These are phyloP conservation scores for Percopsis omiscomaycus DNA, from an alignment of 2,797 vertebrate species.

Conservation along the genomic window DNA sequence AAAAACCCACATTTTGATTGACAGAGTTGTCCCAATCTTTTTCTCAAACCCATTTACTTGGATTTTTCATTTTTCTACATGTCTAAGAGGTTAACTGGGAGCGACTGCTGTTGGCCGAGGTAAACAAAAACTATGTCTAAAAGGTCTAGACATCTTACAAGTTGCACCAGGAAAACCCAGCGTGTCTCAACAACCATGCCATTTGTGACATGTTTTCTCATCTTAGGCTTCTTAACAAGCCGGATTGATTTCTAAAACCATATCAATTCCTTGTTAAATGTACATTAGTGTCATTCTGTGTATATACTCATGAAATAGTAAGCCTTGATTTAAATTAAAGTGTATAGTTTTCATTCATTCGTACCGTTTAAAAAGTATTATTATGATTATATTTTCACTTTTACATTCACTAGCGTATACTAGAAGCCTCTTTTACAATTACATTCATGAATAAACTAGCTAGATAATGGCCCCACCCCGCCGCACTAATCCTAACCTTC, in stretches of 20 bases:
- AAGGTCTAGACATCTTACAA: conserved; percentile 29
- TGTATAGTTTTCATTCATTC: conserved; percentile 32
- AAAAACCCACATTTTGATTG: conserved; percentile 28
- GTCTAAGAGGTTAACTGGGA: neutral
- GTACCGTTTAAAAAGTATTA: neutral
- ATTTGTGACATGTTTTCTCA: conserved; percentile 35
- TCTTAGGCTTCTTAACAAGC: conserved; percentile 38
- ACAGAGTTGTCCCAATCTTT: conserved; percentile 24
- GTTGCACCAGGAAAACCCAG: neutral
- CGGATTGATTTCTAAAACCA: conserved; percentile 41
- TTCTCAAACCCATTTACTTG: conserved; percentile 16
- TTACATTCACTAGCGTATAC: too few species aligned
- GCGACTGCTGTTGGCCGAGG: conserved; percentile 7
- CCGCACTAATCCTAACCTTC: conserved; percentile 5
- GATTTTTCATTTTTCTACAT: conserved; percentile 17
- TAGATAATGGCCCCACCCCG: too few species aligned
- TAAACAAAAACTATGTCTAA: conserved; percentile 17
- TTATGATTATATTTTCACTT: too few species aligned
- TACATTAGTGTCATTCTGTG: conserved; percentile 59
- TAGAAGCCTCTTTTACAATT: neutral
- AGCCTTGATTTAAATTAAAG: conserved; percentile 43
- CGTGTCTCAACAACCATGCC: conserved; percentile 25
- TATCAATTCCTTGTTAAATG: conserved; percentile 65
- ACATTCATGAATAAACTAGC: conserved; percentile 12
- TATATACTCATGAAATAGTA: conserved; percentile 40